Evolutionary conservation across 1,140 invertebrate species (phyloP).

Genomic region (Microplitis mediator): DNA sequence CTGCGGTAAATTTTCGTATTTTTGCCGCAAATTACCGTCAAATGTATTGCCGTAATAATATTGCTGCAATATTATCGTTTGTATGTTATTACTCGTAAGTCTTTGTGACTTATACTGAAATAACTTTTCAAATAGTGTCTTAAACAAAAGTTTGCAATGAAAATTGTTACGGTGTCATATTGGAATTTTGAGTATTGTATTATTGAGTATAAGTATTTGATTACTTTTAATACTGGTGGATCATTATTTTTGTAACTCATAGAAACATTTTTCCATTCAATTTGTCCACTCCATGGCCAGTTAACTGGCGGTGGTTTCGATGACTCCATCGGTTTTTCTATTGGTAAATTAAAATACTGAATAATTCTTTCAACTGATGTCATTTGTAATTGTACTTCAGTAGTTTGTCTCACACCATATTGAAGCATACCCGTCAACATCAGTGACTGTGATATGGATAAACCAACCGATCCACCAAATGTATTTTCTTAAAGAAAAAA

Average conservation of each 20-base stretch:
- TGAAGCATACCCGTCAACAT: slow-evolving; percentile 82
- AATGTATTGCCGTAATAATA: too few species aligned
- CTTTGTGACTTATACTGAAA: too few species aligned
- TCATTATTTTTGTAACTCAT: slow-evolving; percentile 70
- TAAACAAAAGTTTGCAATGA: too few species aligned
- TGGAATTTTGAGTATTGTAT: too few species aligned
- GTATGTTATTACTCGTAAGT: too few species aligned
- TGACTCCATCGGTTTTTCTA: slow-evolving; percentile 61
- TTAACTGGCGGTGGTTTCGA: slow-evolving; percentile 46
- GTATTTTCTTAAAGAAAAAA: slow-evolving; percentile 40
- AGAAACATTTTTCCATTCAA: slow-evolving; percentile 68
- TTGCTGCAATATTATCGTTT: too few species aligned
- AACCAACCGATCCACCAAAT: slow-evolving; percentile 72
- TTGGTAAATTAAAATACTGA: slow-evolving; percentile 74
- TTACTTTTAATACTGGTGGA: slow-evolving; percentile 71
- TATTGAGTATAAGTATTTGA: too few species aligned
- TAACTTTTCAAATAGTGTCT: too few species aligned
- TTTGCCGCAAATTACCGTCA: too few species aligned
- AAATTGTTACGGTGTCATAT: too few species aligned
- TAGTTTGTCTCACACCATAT: slow-evolving; percentile 80
- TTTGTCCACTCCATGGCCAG: slow-evolving; percentile 59
- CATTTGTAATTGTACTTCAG: slow-evolving; percentile 77
- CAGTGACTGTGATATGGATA: slow-evolving; percentile 84
- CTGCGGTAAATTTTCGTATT: too few species aligned
- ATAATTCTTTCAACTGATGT: slow-evolving; percentile 81